These are phyloP conservation scores for Sphinx pinastri DNA, from an alignment of 2,888 invertebrate species.

Conservation along the genomic window DNA sequence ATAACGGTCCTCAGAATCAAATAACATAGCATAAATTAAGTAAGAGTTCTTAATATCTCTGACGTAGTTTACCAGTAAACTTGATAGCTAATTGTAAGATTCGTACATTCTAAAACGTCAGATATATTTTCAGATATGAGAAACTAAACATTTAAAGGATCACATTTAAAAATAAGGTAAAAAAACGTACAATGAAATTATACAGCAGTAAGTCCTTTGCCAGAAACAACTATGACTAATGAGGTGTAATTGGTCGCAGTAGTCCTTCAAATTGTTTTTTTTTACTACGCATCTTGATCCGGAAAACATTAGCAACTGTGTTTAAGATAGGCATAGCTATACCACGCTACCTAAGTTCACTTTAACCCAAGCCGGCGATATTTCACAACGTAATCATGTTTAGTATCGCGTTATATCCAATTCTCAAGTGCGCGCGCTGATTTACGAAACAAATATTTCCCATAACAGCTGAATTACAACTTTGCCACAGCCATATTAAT, in stretches of 20 bases:
- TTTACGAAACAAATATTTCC: constrained; percentile 22
- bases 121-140: too few species aligned
- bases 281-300: not conserved
- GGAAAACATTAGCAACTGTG: not conserved
- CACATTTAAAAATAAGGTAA: too few species aligned
- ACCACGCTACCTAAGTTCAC: not conserved
- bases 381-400: constrained; percentile 11
- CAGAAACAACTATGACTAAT: too few species aligned
- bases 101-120: too few species aligned
- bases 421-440: constrained; percentile 17
- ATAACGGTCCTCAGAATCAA: constrained; percentile 1
- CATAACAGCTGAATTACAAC: constrained; percentile 14
- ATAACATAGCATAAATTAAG: constrained; percentile 2
- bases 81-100: not conserved
- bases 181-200: too few species aligned
- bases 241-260: too few species aligned
- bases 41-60: not conserved
- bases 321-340: not conserved
- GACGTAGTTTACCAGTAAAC: not conserved
- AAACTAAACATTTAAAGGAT: too few species aligned
- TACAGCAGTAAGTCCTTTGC: too few species aligned
- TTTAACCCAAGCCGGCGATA: not conserved
- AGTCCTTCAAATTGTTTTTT: too few species aligned
- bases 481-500: constrained; percentile 34
- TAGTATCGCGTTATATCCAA: constrained; percentile 12